Evolutionary conservation across 1,140 invertebrate species (phyloP).

Genomic region (Apis dorsata): DNA sequence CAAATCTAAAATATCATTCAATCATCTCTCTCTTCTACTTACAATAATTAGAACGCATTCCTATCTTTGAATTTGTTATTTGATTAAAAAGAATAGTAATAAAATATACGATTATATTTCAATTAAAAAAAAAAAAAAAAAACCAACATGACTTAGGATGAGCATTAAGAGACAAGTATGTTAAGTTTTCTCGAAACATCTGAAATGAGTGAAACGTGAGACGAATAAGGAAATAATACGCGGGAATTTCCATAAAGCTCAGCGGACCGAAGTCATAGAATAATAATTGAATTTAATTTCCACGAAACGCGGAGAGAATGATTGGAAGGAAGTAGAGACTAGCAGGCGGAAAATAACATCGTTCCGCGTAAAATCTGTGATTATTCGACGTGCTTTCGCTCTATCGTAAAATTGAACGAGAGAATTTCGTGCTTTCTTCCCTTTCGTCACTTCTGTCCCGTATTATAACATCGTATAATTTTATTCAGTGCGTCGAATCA

Average conservation of each 20-base stretch:
- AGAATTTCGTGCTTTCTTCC: not conserved
- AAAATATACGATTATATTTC: not conserved
- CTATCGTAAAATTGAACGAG: constrained; percentile 6
- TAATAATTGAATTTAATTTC: constrained; percentile 29
- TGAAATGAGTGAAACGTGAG: not conserved
- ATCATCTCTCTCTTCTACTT: no score
- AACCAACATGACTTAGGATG: no score
- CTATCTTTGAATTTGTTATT: no score
- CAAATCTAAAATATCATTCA: no score
- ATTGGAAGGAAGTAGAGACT: constrained; percentile 4
- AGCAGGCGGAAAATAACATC: constrained; percentile 16
- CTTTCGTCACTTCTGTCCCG: not conserved
- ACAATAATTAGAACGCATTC: no score
- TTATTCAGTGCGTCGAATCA: not conserved
- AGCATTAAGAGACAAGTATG: no score
- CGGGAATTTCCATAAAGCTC: not conserved
- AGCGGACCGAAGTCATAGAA: not conserved
- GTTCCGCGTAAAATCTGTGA: not conserved
- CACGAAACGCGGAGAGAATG: not conserved
- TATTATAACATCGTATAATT: not conserved
- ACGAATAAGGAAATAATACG: not conserved
- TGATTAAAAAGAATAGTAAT: no score
- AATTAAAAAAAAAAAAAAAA: not conserved
- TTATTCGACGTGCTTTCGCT: constrained; percentile 1
- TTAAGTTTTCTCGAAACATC: not conserved